Evolutionary conservation across 2,888 invertebrate genomes (phyloP), one percentile per base, ranked within the genome.

Genomic region (Stenolophus ochropezus): DNA sequence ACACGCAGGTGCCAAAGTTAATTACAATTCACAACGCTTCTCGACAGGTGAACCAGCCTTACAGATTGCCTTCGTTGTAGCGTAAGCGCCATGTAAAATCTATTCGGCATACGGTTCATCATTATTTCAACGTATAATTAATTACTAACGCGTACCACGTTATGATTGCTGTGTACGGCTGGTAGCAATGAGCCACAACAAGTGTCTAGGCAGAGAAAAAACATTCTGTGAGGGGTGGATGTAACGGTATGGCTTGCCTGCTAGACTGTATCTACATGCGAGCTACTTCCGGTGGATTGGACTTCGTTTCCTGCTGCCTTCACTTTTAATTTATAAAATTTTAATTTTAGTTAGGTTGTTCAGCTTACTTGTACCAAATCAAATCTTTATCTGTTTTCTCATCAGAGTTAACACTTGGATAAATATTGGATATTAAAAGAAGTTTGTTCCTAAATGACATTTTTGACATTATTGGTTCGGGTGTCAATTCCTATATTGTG

Each of bases 251-350:
- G 69, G 79, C 71, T 56, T 79, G 75, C 65, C 61, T 78, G 65
- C 81, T 75, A 83, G 83, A 83, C 83, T 83, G 83, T 83, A 81
- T 81, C 83, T 83, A 75, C 83, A 81, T 83, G 83, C 65, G 71
- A 79, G 81, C 53, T 81, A 81, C 83, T 83, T 82, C 81, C 81
- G 65, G 83, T 82, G 74, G 53, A 18, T 53, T 11, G 71, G 79
- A 53, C 73, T 79, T 74, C 69, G 27, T 25, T 74, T 53, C 81
- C 49, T 23, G 49, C 33, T 27, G 4, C 2, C n/a, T n/a, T 11
- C 61, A 23, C n/a, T n/a, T n/a, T n/a, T n/a, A n/a, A n/a, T n/a
- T n/a, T n/a, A n/a, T n/a, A n/a, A n/a, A n/a, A n/a, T n/a, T n/a
- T n/a, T n/a, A n/a, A n/a, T n/a, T n/a, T n/a, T n/a, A n/a, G n/a